Conservation (phyloP, 2,888 invertebrate genomes). For the Ypsolopha scabrella region DNA sequence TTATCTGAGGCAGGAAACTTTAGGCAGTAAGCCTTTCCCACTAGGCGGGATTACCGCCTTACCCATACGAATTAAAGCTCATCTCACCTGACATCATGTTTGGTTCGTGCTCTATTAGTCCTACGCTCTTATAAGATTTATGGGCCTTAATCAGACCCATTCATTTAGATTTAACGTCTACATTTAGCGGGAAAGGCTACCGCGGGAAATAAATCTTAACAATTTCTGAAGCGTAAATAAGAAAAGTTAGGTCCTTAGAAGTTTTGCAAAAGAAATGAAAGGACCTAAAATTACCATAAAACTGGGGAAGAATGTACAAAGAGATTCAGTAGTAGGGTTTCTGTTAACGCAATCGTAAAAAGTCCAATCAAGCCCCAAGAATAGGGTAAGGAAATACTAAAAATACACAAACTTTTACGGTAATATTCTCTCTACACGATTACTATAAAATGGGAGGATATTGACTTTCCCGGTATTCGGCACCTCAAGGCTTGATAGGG, state of each 20-base stretch:
- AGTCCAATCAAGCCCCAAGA: too few relatives aligned
- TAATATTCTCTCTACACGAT: not conserved
- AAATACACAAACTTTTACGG: too few relatives aligned
- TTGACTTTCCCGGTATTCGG: not conserved
- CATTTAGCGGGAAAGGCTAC: not conserved
- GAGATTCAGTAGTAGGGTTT: too few relatives aligned
- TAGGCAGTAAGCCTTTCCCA: conserved; percentile 53
- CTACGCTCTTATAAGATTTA: conserved; percentile 38
- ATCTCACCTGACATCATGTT: conserved; percentile 42
- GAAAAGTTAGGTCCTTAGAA: too few relatives aligned
- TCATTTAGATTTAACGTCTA: not conserved
- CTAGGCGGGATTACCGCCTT: conserved; percentile 59
- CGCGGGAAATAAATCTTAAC: not conserved
- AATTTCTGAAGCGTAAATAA: not conserved
- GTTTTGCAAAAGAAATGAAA: too few relatives aligned
- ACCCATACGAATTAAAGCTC: conserved; percentile 44
- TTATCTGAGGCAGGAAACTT: conserved; percentile 32
- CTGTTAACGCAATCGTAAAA: too few relatives aligned
- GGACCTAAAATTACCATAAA: too few relatives aligned
- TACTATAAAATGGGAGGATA: not conserved
- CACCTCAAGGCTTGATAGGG: not conserved
- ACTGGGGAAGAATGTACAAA: too few relatives aligned
- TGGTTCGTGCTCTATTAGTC: conserved; percentile 25
- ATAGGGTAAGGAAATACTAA: too few relatives aligned
- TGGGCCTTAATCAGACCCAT: conserved; percentile 2